Evolutionary conservation across 2,113 vertebrate genomes (phyloP).

Genomic region (Ageneiosus marmoratus): DNA sequence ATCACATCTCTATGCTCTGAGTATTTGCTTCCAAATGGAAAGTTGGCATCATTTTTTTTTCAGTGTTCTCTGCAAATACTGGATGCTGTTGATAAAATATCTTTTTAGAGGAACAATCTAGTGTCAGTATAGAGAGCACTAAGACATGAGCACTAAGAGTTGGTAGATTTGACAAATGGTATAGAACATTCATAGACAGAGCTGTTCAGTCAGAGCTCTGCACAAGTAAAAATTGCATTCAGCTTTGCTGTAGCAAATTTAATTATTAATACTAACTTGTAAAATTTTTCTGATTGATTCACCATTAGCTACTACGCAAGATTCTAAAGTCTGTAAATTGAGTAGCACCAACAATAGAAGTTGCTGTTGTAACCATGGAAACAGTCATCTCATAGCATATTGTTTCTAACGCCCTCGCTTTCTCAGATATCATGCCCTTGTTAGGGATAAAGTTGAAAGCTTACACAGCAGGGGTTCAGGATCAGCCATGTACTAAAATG

Average conservation of each 20-base stretch:
- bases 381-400: background rate
- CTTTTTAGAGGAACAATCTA: no score
- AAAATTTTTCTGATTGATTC: background rate
- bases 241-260: background rate
- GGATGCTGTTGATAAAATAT: no score
- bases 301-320: background rate
- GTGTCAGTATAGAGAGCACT: no score
- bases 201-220: background rate
- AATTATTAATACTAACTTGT: background rate
- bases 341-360: background rate
- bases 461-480: background rate
- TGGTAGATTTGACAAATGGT: background rate
- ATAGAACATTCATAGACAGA: background rate
- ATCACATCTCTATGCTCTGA: background rate
- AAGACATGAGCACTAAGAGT: background rate
- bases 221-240: background rate
- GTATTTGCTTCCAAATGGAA: background rate
- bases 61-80: background rate
- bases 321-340: background rate
- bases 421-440: background rate
- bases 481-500: background rate
- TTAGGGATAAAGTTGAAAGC: background rate
- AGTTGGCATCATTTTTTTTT: background rate
- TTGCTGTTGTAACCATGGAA: constrained; percentile 9
- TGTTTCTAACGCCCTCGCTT: background rate